These are phyloP conservation scores for Mycteria americana DNA, from an alignment of 2,797 vertebrate genomes.

Conservation along the genomic window DNA sequence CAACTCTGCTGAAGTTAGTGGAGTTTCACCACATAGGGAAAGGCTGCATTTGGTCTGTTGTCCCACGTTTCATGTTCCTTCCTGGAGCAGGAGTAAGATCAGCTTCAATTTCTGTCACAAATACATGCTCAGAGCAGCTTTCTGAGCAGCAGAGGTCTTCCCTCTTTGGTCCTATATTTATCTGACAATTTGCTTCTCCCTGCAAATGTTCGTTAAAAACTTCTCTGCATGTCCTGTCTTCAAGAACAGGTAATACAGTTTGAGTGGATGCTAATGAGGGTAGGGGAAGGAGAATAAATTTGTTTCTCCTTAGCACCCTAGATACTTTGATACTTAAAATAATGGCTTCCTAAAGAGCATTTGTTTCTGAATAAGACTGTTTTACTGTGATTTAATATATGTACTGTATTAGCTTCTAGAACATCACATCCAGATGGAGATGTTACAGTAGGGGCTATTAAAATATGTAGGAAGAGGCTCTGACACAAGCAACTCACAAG, in stretches of 20 bases:
- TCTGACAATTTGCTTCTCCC: neutral
- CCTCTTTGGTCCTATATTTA: neutral
- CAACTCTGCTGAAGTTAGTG: neutral
- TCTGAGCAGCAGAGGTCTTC: neutral
- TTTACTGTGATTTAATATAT: neutral
- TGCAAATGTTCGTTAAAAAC: neutral
- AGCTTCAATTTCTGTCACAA: neutral
- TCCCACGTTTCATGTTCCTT: neutral
- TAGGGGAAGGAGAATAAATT: constrained; percentile 13
- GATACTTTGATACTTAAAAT: constrained; percentile 16
- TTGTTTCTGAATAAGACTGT: neutral
- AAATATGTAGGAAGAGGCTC: neutral
- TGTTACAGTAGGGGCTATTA: neutral
- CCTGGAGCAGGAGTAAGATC: neutral
- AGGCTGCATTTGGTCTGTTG: neutral
- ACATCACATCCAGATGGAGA: neutral
- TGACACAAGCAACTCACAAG: neutral
- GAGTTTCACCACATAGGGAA: neutral
- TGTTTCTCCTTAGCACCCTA: constrained; percentile 16
- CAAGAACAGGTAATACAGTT: neutral
- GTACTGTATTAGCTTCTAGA: neutral
- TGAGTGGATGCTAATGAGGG: neutral
- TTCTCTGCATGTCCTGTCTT: neutral
- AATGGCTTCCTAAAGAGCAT: neutral
- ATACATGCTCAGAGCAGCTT: neutral